Base-by-base conservation (phyloP, 2,888 invertebrate species). In the Leptinotarsa haldemani region DNA sequence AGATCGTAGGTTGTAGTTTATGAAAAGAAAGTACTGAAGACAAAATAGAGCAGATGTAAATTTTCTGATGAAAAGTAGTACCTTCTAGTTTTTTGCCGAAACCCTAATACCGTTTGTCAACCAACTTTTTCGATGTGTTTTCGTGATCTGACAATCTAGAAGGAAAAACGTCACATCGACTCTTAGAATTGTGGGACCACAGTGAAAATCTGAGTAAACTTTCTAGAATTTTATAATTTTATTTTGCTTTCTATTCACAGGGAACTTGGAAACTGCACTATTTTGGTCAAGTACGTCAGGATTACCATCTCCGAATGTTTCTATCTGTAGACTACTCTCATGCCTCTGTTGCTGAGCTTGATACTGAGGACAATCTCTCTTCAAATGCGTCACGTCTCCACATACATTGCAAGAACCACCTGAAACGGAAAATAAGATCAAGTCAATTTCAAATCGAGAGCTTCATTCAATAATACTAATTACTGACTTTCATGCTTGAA, bases 351-450 rank as follows among this genome's bases (percentile, higher is more conserved):
- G 84, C 69, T 87, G 83, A 2, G 79, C 81, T 71, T 86, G 84
- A 74, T 81, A 84, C 74, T 92, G 90, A 9, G 94, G 94, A 85
- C 95, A 95, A 84, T 95, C 94, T 85, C 93, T 94, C 80, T 92
- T 93, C 76, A 96, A 88, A 88, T 97, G 97, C 63, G 95, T 94
- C 13, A 95, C 94, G 85, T 95, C 94, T 5, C 95, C 95, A 88
- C 97, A 97, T 3, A 93, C 88, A 80, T 93, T 94, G 84, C 96
- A 95, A n/a, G 89, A 88, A 1, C 94, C 94, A 1, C 82, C 82
- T 82, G 69, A 65, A 77, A 79, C 13, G 56, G 64, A 73, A 69
- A 68, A 50, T n/a, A 3, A 50, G 15, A 50, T 4, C 15, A n/a
- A 4, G 7, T 40, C 9, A 15, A 50, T 13, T 13, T 50, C 15